Evolutionary conservation across 2,888 invertebrate species (phyloP), one percentile per base, ranked within the genome.

Genomic region (Druceiella hillmani): DNA sequence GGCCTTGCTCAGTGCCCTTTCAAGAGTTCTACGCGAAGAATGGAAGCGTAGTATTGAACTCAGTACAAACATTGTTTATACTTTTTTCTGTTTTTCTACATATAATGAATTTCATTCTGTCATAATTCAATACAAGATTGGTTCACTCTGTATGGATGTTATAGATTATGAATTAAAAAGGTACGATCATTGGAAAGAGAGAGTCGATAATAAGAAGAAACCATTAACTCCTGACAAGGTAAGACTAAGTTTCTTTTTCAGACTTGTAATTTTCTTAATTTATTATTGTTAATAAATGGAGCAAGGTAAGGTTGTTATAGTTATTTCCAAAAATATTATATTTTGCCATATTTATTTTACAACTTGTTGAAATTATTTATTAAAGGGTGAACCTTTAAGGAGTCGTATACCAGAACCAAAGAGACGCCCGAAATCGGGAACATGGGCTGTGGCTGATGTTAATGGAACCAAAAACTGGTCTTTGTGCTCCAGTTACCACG

Each of bases 31-130:
- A 36, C 79, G 97, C 49, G 99, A 99, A 71, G 98, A 99, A 67
- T 98, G 95, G 90, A 90, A 90, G 64, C 83, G 90, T 58, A 97
- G 91, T 61, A 85, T 95, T 55, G 95, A 98, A 61, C 68, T 99
- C 41, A 92, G 94, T 52, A 95, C 93, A 51, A 95, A 95, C 64
- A 90, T 99, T 57, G 87, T 95, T 47, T 92, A 93, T 61, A 89
- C 92, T 54, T 98, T 98, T 69, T 93, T 94, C 62, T 97, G 94
- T 60, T 94, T 99, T 60, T 97, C 98, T 7, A 88, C 89, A 25
- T 98, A 94, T 59, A 84, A 87, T 53, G 87, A 90, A 56, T 98
- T 98, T 68, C 98, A 99, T 63, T 81, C 86, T 33, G 85, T 95
- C 26, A 87, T 99, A 46, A 79, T 93, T 33, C 93, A 95, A 61